Base-by-base conservation (phyloP, 2,888 invertebrate genomes). In the Nephrocerus scutellatus region DNA sequence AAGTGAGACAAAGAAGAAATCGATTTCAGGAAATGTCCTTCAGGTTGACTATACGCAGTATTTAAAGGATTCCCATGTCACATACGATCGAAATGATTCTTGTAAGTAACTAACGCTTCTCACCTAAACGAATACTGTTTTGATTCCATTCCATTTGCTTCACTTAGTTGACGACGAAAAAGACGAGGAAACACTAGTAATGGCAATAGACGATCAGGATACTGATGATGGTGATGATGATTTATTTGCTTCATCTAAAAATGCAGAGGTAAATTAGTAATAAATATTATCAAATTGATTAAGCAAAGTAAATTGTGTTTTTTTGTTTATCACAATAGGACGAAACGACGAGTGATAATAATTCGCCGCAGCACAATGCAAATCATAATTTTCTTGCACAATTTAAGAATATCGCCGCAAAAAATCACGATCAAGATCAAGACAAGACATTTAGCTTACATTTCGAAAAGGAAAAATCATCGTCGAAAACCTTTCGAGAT, bases 151-250 rank as follows among this genome's bases (percentile, higher is more conserved):
- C 4, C 21, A 2, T 34, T 35, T 36, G 21, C 15, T 15, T 15
- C 19, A 43, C 39, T 5, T 33, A 63, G 76, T 73, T 37, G 74
- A 75, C 50, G 76, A 74, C 36, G 76, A 77, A 54, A 76, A 76
- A 41, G 68, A 68, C 48, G 74, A 74, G 40, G 75, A 74, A 60
- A 63, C 64, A 44, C 47, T 64, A 44, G 56, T 66, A 36, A n/a
- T n/a, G n/a, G n/a, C n/a, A n/a, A 54, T 67, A 32, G 61, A 64
- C 46, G 61, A 63, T 33, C 44, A 56, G 82, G 53, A 51, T 14
- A 45, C 42, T 31, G 64, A 64, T 22, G 51, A 52, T 8, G 39
- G 47, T 15, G 50, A 55, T 15, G 50, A 52, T 1, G 48, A 45
- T 10, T 41, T n/a, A n/a, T n/a, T n/a, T n/a, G n/a, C 45, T 9